Base-by-base conservation (phyloP, 2,797 vertebrate species). In the Xerus rutilus region DNA sequence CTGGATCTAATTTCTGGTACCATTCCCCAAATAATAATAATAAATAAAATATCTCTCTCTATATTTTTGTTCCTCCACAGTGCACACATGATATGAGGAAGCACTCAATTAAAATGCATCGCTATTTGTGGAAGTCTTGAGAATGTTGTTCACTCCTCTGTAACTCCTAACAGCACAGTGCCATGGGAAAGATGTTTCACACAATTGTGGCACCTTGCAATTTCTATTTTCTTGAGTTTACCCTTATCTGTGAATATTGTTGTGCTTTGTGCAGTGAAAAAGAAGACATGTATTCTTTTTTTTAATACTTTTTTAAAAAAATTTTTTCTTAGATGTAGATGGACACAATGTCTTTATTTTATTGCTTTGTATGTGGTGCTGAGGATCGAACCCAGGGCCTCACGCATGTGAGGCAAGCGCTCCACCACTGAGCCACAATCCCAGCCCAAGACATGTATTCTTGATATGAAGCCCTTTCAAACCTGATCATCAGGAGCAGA, bases 151-250 rank as follows among this genome's bases (percentile, higher is more conserved):
- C 49, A 43, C 0, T 76, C 35, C 28, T 79, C 7, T 12, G 21
- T 91, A 28, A 85, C 52, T 74, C 54, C 54, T 57, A 74, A 74
- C 5, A 86, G 64, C 21, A 57, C 35, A 74, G 49, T 52, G n/a
- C 13, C 57, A 74, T 84, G 45, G 69, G 17, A 47, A 54, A 79
- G 77, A 52, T 20, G 28, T 49, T 87, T 47, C 7, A 82, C 15
- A 32, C 7, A 18, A 43, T 1, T 54, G 49, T 45, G 79, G 67
- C 45, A 72, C 76, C 85, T 4, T 85, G 74, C 28, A 7, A 39
- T 91, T 73, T 52, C 65, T 84, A 8, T 79, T 94, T 95, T 91
- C 89, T 89, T 86, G 35, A 91, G 73, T 76, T 92, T 86, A 45
- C 47, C 43, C 32, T 49, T 74, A 39, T 70, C 59, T 86, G 30